Conservation (phyloP, 2,113 vertebrate species). For the Mus pahari region DNA sequence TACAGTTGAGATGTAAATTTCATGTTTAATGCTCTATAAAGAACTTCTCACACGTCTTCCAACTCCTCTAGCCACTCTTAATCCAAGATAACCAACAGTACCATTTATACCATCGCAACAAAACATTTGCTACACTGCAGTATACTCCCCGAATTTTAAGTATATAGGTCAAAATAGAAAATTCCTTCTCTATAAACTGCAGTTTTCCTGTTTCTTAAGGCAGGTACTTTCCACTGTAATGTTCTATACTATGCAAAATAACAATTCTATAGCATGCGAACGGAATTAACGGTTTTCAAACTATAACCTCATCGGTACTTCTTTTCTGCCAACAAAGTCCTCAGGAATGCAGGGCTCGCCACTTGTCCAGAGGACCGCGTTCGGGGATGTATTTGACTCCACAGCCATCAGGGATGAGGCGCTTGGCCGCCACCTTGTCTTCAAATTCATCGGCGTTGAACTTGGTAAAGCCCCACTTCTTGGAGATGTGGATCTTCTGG, state of each 20-base stretch:
- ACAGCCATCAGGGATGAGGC: slow-evolving; percentile 92
- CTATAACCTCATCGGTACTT: not conserved
- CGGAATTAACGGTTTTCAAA: not conserved
- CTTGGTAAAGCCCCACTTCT: slow-evolving; percentile 96
- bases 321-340: not conserved
- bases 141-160: not conserved
- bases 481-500: slow-evolving; percentile 97
- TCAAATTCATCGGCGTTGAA: slow-evolving; percentile 92
- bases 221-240: not conserved
- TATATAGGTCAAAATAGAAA: not conserved
- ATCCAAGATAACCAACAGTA: not conserved
- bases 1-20: slow-evolving; percentile 8
- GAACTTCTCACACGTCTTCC: not conserved
- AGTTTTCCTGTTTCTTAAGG: not conserved
- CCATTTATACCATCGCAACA: not conserved
- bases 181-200: not conserved
- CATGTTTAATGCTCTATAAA: slow-evolving; percentile 15
- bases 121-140: slow-evolving; percentile 9
- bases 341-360: slow-evolving; percentile 88
- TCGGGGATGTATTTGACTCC: slow-evolving; percentile 93
- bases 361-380: slow-evolving; percentile 88
- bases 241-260: not conserved
- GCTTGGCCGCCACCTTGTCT: slow-evolving; percentile 90
- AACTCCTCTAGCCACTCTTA: slow-evolving; percentile 16
- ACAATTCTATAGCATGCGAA: not conserved